Evolutionary conservation across 1,140 invertebrate genomes (phyloP).

Genomic region (Cydia fagiglandana): DNA sequence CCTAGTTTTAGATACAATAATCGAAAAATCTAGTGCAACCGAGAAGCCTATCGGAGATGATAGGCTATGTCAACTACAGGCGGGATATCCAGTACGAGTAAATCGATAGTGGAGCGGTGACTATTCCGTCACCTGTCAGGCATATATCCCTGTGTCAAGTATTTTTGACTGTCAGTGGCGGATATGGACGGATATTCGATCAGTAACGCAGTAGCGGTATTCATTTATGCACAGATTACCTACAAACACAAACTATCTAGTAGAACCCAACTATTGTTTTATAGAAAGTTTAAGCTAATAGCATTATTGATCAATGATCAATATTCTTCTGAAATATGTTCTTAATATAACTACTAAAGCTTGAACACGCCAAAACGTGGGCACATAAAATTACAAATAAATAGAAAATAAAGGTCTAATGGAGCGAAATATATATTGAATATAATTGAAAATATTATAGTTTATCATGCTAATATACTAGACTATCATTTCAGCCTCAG

Average conservation of each 20-base stretch:
- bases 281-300: no score
- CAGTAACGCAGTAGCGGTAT: background rate
- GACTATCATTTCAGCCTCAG: no score
- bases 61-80: slow-evolving; percentile 49
- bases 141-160: background rate
- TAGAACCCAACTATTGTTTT: background rate
- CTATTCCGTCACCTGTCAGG: slow-evolving; percentile 8
- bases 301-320: no score
- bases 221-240: background rate
- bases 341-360: no score
- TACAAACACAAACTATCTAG: background rate
- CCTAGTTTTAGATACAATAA: slow-evolving; percentile 69
- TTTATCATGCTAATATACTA: no score
- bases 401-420: no score
- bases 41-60: slow-evolving; percentile 48
- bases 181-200: background rate
- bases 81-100: slow-evolving; percentile 30
- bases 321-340: no score
- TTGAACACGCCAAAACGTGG: no score
- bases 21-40: slow-evolving; percentile 61
- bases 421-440: no score
- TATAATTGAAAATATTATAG: no score
- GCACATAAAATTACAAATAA: no score
- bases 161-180: slow-evolving; percentile 2
- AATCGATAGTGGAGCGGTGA: slow-evolving; percentile 38